A percentile compares a stretch with the other conserved stretches of the same genome.
Evolutionary conservation across 2,113 vertebrate genomes (phyloP).

Genomic region (Collichthys lucidus): DNA sequence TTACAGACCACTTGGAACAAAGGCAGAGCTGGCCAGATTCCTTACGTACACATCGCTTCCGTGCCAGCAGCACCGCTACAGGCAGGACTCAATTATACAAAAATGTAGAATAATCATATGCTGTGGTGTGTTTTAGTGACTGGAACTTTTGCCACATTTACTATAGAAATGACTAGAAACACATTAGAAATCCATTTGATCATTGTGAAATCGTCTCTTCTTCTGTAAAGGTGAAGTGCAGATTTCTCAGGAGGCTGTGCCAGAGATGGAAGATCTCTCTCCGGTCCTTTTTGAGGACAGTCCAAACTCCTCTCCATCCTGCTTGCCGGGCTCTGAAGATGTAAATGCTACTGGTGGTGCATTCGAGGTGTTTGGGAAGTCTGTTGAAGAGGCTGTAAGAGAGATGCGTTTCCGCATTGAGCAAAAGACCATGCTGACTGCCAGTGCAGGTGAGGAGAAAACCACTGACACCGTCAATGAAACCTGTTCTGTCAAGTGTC

Average conservation of each 20-base stretch:
- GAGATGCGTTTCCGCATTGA: slow-evolving; percentile 98
- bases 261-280: slow-evolving; percentile 79
- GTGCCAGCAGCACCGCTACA: slow-evolving; percentile 55
- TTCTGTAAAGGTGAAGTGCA: slow-evolving; percentile 51
- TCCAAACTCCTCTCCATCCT: slow-evolving; percentile 68
- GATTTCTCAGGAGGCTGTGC: neutral
- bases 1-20: slow-evolving; percentile 92
- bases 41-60: slow-evolving; percentile 82
- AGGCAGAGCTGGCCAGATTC: slow-evolving; percentile 90
- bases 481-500: neutral
- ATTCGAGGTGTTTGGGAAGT: slow-evolving; percentile 88
- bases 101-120: neutral
- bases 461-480: neutral
- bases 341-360: slow-evolving; percentile 53
- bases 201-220: neutral
- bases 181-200: neutral
- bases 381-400: slow-evolving; percentile 92
- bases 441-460: slow-evolving; percentile 91
- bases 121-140: neutral
- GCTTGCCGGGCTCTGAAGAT: slow-evolving; percentile 59
- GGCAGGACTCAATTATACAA: slow-evolving; percentile 41
- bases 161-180: neutral
- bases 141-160: neutral
- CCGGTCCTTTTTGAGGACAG: slow-evolving; percentile 92
- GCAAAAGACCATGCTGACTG: slow-evolving; percentile 93